Conservation (phyloP, 1,140 invertebrate species). For the Cataglyphis hispanica region DNA sequence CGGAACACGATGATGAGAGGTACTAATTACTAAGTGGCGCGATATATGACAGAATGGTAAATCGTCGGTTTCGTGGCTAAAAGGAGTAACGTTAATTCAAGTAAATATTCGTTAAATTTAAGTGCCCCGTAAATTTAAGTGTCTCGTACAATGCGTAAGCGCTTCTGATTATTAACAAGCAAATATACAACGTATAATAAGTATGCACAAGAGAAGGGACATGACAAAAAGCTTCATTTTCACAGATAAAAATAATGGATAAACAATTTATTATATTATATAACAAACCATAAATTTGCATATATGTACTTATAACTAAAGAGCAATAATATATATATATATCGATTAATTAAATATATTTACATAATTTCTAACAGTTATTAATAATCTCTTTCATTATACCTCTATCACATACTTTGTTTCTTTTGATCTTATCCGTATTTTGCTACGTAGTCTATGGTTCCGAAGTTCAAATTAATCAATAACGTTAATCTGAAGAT, state of each 20-base stretch:
- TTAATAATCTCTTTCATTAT: background rate
- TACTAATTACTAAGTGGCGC: constrained; percentile 39
- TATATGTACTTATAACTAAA: background rate
- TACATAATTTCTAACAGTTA: background rate
- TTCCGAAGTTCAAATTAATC: constrained; percentile 35
- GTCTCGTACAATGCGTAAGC: background rate
- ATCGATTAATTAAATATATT: background rate
- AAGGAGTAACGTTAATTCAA: constrained; percentile 9
- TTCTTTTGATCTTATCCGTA: background rate
- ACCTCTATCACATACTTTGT: background rate
- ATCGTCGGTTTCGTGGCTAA: constrained; percentile 3
- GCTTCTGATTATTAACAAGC: background rate
- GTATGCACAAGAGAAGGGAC: background rate
- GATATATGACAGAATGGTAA: constrained; percentile 1
- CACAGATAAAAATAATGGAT: background rate
- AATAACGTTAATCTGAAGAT: constrained; percentile 11
- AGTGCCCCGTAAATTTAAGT: background rate
- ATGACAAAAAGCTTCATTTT: background rate
- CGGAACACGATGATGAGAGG: background rate
- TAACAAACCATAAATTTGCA: background rate
- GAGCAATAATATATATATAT: background rate
- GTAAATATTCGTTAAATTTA: background rate
- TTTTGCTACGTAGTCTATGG: background rate
- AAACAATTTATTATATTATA: background rate
- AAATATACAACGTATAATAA: background rate